Evolutionary conservation across 2,113 vertebrate genomes (phyloP).

Genomic region (Tragelaphus imberbis): DNA sequence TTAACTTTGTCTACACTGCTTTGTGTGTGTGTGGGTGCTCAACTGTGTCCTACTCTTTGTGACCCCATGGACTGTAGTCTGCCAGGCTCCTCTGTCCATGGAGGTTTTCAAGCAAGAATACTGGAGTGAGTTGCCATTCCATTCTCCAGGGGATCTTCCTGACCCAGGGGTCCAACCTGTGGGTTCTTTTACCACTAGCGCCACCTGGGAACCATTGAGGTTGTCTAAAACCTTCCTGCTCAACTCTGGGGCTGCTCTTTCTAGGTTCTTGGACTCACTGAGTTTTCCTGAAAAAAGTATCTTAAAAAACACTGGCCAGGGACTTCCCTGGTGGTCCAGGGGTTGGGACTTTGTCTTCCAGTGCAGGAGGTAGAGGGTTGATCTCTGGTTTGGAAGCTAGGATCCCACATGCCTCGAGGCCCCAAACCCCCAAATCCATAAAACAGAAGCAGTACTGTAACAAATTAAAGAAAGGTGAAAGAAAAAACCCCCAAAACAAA

Average conservation of each 20-base stretch:
- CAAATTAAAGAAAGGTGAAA: not conserved
- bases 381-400: not conserved
- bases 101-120: not conserved
- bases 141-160: not conserved
- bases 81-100: not conserved
- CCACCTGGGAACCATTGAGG: not conserved
- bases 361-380: not conserved
- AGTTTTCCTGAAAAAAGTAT: not conserved
- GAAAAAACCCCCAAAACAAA: not conserved
- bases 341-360: not conserved
- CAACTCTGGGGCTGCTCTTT: not conserved
- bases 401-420: not conserved
- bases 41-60: not conserved
- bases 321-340: not conserved
- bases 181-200: not conserved
- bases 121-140: not conserved
- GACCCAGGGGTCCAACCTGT: not conserved
- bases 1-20: rapidly evolving
- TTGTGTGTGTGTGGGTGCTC: not conserved
- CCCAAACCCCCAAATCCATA: not conserved
- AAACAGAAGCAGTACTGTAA: not conserved
- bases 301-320: not conserved
- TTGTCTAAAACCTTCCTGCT: not conserved
- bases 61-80: not conserved
- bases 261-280: not conserved